Conservation (phyloP, 2,113 vertebrate genomes). For the Cyanistes caeruleus region DNA sequence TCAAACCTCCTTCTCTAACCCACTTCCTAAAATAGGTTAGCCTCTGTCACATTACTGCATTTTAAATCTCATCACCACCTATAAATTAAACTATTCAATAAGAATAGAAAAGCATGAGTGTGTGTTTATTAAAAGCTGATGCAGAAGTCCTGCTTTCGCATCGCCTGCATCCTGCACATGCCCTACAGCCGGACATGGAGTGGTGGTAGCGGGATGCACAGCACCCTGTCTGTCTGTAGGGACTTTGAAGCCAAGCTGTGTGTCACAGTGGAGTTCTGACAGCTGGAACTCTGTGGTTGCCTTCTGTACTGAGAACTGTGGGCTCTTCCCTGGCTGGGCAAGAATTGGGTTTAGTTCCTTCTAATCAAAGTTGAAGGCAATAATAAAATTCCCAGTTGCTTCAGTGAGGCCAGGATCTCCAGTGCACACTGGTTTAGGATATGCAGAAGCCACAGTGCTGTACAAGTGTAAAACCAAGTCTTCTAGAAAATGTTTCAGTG, state of each 20-base stretch:
- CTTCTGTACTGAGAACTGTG: neutral
- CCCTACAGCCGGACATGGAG: neutral
- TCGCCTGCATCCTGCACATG: neutral
- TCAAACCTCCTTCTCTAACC: slow-evolving; percentile 6
- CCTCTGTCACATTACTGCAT: neutral
- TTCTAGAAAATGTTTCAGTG: neutral
- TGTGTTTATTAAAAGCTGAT: neutral
- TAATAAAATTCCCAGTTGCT: neutral
- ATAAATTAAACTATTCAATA: neutral
- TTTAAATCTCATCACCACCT: neutral
- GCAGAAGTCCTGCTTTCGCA: neutral
- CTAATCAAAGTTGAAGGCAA: neutral
- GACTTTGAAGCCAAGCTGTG: neutral
- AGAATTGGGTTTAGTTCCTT: neutral
- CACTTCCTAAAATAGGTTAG: slow-evolving; percentile 15
- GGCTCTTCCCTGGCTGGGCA: neutral
- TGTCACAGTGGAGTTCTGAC: neutral
- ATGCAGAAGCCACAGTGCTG: neutral
- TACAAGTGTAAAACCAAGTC: neutral
- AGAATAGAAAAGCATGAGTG: neutral
- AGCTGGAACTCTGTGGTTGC: neutral
- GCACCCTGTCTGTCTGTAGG: rapidly evolving
- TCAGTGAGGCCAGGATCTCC: neutral
- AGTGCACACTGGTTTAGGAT: rapidly evolving
- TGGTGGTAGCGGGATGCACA: rapidly evolving